These are phyloP conservation scores for Baryphthengus martii DNA, from an alignment of 2,113 vertebrate species.

Conservation along the genomic window DNA sequence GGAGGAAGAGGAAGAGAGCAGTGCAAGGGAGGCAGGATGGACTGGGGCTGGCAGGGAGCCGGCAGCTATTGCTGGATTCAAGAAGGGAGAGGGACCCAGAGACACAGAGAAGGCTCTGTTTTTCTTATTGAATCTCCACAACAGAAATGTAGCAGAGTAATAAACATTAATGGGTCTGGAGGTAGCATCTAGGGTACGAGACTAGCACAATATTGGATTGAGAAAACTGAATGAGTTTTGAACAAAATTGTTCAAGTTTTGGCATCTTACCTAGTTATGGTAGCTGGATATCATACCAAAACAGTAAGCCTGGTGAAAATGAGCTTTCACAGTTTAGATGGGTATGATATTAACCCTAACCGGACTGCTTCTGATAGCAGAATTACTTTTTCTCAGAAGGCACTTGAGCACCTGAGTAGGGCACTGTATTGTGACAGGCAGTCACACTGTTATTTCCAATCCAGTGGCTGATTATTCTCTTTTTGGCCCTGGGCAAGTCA, in stretches of 20 bases:
- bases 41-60: not conserved
- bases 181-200: not conserved
- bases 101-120: not conserved
- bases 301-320: not conserved
- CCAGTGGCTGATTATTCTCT: constrained; percentile 35
- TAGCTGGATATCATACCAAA: not conserved
- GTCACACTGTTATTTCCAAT: not conserved
- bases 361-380: not conserved
- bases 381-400: not conserved
- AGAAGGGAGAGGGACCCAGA: not conserved
- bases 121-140: not conserved
- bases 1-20: not conserved
- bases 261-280: rapidly evolving
- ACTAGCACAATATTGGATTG: not conserved
- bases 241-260: not conserved
- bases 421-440: not conserved
- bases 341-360: not conserved
- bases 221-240: not conserved
- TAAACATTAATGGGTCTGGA: not conserved
- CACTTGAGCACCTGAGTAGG: not conserved
- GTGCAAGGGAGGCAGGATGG: not conserved
- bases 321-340: not conserved
- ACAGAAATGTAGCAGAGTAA: not conserved
- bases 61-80: not conserved
- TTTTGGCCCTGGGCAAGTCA: constrained; percentile 45